Evolutionary conservation across 2,888 invertebrate species (phyloP).

Genomic region (Aleiodes alternator): DNA sequence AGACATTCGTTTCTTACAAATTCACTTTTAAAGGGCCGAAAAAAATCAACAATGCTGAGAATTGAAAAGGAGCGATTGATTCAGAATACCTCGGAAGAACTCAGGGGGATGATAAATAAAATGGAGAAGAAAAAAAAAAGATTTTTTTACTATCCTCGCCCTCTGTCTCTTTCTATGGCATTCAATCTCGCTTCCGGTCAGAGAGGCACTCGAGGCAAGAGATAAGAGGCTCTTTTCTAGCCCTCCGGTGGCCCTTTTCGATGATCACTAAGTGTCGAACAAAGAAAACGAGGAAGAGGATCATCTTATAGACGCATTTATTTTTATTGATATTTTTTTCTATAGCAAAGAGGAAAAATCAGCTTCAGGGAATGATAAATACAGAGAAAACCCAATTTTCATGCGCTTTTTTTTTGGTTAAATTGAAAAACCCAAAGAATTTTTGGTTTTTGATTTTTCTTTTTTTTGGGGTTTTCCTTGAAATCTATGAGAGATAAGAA

Average conservation of each 20-base stretch:
- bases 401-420: no score
- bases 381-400: no score
- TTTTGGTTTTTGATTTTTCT: no score
- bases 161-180: constrained; percentile 39
- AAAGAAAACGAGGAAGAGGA: constrained; percentile 27
- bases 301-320: constrained; percentile 15
- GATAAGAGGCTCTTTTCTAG: constrained; percentile 51
- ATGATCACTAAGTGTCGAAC: constrained; percentile 25
- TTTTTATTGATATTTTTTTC: constrained; percentile 17
- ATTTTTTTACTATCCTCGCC: constrained; percentile 50
- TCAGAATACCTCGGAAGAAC: constrained; percentile 39
- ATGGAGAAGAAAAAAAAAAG: constrained; percentile 33
- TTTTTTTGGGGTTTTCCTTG: no score
- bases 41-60: constrained; percentile 36
- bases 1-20: background rate
- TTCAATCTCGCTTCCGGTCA: constrained; percentile 56
- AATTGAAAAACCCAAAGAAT: no score
- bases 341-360: constrained; percentile 6
- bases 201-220: constrained; percentile 41
- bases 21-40: background rate
- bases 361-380: background rate
- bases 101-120: constrained; percentile 53
- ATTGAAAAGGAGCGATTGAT: constrained; percentile 46
- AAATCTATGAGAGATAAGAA: no score
- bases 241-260: constrained; percentile 13